A percentile compares a stretch with the other conserved stretches of the same genome.
phyloP scores from a whole-genome alignment of 2,888 invertebrate species.

The Cremastinae sp. region DNA sequence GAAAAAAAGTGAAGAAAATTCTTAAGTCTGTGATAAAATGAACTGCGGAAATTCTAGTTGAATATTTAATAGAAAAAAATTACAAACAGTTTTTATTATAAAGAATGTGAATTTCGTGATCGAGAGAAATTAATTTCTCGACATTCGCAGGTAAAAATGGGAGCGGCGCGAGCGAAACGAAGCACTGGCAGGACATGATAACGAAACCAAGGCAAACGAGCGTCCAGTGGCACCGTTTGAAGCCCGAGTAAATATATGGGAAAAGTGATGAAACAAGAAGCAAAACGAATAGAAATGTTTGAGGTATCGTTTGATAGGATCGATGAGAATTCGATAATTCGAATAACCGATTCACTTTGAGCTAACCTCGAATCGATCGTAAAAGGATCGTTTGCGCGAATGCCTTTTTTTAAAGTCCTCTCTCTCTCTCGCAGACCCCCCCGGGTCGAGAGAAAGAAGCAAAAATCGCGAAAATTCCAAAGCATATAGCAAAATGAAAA shows the following conservation, averaged over 20 bases:
- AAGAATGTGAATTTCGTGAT: too few species aligned
- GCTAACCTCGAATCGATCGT: slow-evolving; percentile 35
- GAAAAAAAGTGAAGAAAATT: too few species aligned
- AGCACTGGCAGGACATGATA: slow-evolving; percentile 99
- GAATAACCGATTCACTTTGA: slow-evolving; percentile 6
- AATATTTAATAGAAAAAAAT: too few species aligned
- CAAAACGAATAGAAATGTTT: slow-evolving; percentile 12
- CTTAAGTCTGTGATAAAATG: too few species aligned
- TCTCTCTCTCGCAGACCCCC: slow-evolving; percentile 12
- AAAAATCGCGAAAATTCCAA: neutral
- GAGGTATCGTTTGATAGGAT: slow-evolving; percentile 17
- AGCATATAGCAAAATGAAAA: neutral
- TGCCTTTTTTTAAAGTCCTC: neutral
- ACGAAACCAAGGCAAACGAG: slow-evolving; percentile 97
- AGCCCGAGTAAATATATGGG: slow-evolving; percentile 87
- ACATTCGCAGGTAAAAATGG: slow-evolving; percentile 91
- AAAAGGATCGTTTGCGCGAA: neutral
- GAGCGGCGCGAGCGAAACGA: slow-evolving; percentile 96
- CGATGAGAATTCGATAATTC: slow-evolving; percentile 5
- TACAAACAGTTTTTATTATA: too few species aligned
- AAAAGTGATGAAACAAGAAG: slow-evolving; percentile 1
- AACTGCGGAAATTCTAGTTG: too few species aligned
- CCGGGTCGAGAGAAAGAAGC: neutral
- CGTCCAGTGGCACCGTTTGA: slow-evolving; percentile 98
- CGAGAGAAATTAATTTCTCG: too few species aligned